These are phyloP conservation scores for Eristalis pertinax DNA, from an alignment of 2,888 invertebrate genomes.

Conservation along the genomic window DNA sequence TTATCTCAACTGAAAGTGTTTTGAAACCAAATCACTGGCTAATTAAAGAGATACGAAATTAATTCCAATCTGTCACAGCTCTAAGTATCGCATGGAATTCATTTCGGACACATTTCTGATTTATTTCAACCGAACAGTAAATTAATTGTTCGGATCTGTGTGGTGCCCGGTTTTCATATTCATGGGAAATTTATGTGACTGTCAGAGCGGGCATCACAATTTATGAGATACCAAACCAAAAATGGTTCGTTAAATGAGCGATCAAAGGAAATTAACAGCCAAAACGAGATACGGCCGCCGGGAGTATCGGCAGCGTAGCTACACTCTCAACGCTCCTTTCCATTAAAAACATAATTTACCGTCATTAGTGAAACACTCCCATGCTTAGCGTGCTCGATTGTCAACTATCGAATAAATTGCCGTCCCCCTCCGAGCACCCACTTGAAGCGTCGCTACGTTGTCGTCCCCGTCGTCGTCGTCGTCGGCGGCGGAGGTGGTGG, in stretches of 20 bases:
- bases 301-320: neutral
- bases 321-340: conserved; percentile 19
- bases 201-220: conserved; percentile 66
- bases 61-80: conserved; percentile 63
- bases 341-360: conserved; percentile 68
- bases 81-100: conserved; percentile 46
- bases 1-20: neutral
- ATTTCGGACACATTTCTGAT: conserved; percentile 58
- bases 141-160: conserved; percentile 65
- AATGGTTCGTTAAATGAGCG: conserved; percentile 71
- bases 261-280: conserved; percentile 68
- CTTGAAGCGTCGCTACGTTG: conserved; percentile 12
- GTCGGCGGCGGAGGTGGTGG: neutral
- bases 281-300: conserved; percentile 48
- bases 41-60: conserved; percentile 31
- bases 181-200: conserved; percentile 62
- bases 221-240: conserved; percentile 68
- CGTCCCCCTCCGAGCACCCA: conserved; percentile 26
- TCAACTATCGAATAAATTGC: conserved; percentile 71
- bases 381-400: conserved; percentile 70
- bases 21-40: neutral
- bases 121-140: conserved; percentile 63
- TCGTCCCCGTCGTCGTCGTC: neutral
- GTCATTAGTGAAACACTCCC: conserved; percentile 68
- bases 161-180: conserved; percentile 49